These are phyloP conservation scores for Jacana jacana DNA, from an alignment of 2,113 vertebrate species.

Conservation along the genomic window DNA sequence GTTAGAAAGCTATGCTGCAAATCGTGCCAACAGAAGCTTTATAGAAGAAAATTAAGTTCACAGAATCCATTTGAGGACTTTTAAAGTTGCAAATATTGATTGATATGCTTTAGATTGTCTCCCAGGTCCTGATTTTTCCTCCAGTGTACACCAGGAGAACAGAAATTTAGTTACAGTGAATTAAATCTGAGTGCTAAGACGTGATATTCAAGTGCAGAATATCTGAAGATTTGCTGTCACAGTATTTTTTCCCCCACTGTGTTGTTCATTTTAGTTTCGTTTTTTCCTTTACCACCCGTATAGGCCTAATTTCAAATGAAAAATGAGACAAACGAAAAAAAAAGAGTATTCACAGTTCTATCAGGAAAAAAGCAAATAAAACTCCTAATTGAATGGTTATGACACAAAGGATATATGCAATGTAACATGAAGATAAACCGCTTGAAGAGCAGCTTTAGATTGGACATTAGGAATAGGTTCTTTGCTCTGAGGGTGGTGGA, in stretches of 20 bases:
- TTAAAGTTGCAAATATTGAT: constrained; percentile 42
- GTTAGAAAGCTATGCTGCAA: constrained; percentile 5
- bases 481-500: no score
- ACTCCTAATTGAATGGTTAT: background rate
- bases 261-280: background rate
- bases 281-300: background rate
- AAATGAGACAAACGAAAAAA: background rate
- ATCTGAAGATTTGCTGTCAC: background rate
- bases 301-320: constrained; percentile 5
- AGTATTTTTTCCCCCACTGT: background rate
- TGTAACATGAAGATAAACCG: background rate
- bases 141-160: background rate
- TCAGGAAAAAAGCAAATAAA: background rate
- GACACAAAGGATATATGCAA: background rate
- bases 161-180: constrained; percentile 51
- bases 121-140: constrained; percentile 29
- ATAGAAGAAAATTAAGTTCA: constrained; percentile 42
- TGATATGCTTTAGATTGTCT: constrained; percentile 32
- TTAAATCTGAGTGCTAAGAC: constrained; percentile 21
- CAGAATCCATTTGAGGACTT: constrained; percentile 20
- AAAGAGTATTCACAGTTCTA: background rate
- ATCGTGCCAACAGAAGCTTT: constrained; percentile 13
- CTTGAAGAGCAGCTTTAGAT: no score
- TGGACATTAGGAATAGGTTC: no score
- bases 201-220: constrained; percentile 17